Evolutionary conservation across 2,797 vertebrate species (phyloP), one percentile per base, ranked within the genome.

Genomic region (Centropyge bicolor): DNA sequence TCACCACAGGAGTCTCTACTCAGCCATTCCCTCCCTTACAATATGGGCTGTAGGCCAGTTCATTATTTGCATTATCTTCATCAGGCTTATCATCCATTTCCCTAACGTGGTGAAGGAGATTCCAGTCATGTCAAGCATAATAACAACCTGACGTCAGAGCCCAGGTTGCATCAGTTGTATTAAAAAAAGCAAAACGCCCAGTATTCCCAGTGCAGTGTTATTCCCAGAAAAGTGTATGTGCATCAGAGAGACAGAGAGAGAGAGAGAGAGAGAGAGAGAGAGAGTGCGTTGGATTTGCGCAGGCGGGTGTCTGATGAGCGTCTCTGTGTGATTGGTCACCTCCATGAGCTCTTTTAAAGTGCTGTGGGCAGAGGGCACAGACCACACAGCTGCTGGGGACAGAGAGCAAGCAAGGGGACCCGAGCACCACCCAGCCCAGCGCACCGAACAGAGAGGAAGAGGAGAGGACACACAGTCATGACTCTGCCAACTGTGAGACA

Each of bases 251-350:
- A 6, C 20, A 8, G 54, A 46, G 55, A 17, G 40, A 27, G 67
- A 38, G 54, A 22, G 11, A 35, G 38, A 52, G 27, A 67, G 9
- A 49, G 66, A 66, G 7, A 31, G 57, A 31, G 16, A 57, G 35
- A 38, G 20, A 35, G 67, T 56, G 82, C 14, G 70, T 49, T 57
- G 68, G 76, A 73, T 79, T 17, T 85, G 62, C 75, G 86, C 80
- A 81, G 5, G n/a, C 10, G 60, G 57, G 41, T 24, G 62, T 5
- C 56, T 62, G 74, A 71, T 74, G 82, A 60, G 49, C 79, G 62
- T 36, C 62, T 67, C 16, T 59, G 69, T 68, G 78, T 78, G 91
- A 93, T 91, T 93, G 91, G 92, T 87, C 88, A 84, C 74, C 71
- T 80, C 52, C 60, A 70, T 74, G 77, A 6, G 60, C 0, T 69